Conservation (phyloP, 2,888 invertebrate genomes). For the Synanthedon andrenaeformis region DNA sequence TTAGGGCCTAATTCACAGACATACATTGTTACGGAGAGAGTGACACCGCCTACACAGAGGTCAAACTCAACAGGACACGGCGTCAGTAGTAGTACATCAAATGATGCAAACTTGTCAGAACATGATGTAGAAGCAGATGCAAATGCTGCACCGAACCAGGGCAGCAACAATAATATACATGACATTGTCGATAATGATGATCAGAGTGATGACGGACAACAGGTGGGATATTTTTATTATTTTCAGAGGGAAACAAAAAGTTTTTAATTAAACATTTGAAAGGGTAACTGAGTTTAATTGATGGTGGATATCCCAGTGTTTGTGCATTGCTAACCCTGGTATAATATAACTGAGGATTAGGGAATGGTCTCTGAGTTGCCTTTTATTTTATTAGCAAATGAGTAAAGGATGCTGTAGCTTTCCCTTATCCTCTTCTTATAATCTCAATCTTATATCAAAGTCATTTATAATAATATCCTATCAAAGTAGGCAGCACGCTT, state of each 20-base stretch:
- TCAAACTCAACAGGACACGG: conserved; percentile 28
- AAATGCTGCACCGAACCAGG: conserved; percentile 54
- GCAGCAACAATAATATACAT: conserved; percentile 59
- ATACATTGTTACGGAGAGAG: conserved; percentile 45
- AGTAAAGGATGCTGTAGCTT: too few relatives aligned
- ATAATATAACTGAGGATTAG: too few relatives aligned
- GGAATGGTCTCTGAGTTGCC: too few relatives aligned
- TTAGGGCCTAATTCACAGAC: conserved; percentile 37
- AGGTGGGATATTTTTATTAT: conserved; percentile 25
- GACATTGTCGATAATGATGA: conserved; percentile 59
- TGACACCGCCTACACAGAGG: conserved; percentile 26
- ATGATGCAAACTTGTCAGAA: conserved; percentile 44
- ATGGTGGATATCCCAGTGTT: too few relatives aligned
- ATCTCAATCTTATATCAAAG: too few relatives aligned
- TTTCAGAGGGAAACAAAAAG: not conserved
- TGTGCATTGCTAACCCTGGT: too few relatives aligned
- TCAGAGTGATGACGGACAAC: conserved; percentile 60
- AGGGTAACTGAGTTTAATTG: not conserved
- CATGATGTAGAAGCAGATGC: conserved; percentile 40
- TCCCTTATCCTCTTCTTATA: too few relatives aligned
- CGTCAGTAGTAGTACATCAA: conserved; percentile 36
- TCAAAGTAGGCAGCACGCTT: too few relatives aligned
- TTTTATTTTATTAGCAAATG: too few relatives aligned
- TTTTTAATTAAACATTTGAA: not conserved
- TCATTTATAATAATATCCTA: too few relatives aligned